phyloP scores from a whole-genome alignment of 1,140 invertebrate species.

The Meloidogyne floridensis region DNA sequence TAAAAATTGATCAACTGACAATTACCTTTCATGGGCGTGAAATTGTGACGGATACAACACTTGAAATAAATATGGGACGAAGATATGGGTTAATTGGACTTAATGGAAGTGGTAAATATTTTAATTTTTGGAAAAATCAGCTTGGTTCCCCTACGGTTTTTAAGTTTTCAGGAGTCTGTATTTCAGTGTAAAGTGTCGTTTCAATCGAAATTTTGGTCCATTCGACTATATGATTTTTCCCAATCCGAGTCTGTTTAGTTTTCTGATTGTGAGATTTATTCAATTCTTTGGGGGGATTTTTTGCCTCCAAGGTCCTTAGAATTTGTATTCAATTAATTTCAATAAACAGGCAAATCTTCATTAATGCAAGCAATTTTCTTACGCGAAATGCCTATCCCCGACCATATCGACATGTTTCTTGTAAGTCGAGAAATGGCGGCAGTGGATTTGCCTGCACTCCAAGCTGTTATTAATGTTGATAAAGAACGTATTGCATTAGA shows the following conservation, averaged over 20 bases:
- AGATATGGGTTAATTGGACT: conserved; percentile 93
- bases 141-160: no score
- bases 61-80: conserved; percentile 93
- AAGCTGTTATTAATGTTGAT: conserved; percentile 98
- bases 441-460: conserved; percentile 82
- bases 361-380: conserved; percentile 86
- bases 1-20: conserved; percentile 95
- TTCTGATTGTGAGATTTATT: no score
- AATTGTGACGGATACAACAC: conserved; percentile 87
- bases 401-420: conserved; percentile 96
- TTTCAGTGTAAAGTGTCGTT: no score
- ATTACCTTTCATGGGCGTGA: conserved; percentile 97
- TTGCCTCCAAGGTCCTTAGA: neutral
- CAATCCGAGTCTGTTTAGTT: no score
- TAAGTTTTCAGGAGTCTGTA: no score
- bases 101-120: conserved; percentile 84
- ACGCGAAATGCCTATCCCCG: conserved; percentile 90
- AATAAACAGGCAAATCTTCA: conserved; percentile 81
- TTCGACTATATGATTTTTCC: no score
- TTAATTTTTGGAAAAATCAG: neutral
- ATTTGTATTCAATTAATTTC: conserved; percentile 2
- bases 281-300: no score
- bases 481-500: conserved; percentile 88
- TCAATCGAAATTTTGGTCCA: no score
- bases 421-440: conserved; percentile 89